Evolutionary conservation across 2,888 invertebrate species (phyloP).

Genomic region (Drosophila anceps): DNA sequence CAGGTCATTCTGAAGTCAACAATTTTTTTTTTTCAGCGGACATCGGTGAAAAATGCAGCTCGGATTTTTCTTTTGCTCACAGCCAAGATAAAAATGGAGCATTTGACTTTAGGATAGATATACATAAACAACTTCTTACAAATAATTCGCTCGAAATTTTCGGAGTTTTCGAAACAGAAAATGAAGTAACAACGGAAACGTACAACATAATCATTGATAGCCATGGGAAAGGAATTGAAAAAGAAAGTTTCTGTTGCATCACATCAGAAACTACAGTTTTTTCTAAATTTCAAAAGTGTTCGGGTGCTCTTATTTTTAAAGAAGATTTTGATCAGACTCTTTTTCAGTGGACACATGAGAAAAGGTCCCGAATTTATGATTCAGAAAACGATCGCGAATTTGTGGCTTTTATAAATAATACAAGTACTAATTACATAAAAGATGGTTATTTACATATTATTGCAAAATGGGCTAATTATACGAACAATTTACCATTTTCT

Average conservation of each 20-base stretch:
- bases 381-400: constrained; percentile 11
- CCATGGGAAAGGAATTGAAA: not conserved
- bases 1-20: constrained; percentile 6
- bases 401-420: constrained; percentile 17
- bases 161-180: constrained; percentile 8
- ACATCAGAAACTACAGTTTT: not conserved
- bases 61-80: not conserved
- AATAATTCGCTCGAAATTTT: constrained; percentile 14
- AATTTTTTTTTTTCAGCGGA: constrained; percentile 23
- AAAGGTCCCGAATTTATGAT: not conserved
- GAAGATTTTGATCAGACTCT: constrained; percentile 23
- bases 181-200: constrained; percentile 1
- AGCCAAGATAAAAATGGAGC: not conserved
- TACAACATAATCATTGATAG: constrained; percentile 17
- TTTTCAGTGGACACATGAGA: constrained; percentile 10
- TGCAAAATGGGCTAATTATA: not conserved
- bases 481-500: not conserved
- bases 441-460: constrained; percentile 10
- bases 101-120: constrained; percentile 2
- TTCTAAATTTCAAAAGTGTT: not conserved
- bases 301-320: constrained; percentile 11
- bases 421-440: not conserved
- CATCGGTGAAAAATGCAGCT: not conserved
- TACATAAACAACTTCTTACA: not conserved
- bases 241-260: not conserved